phyloP scores from a whole-genome alignment of 2,888 invertebrate species.

The Bimastos eiseni region DNA sequence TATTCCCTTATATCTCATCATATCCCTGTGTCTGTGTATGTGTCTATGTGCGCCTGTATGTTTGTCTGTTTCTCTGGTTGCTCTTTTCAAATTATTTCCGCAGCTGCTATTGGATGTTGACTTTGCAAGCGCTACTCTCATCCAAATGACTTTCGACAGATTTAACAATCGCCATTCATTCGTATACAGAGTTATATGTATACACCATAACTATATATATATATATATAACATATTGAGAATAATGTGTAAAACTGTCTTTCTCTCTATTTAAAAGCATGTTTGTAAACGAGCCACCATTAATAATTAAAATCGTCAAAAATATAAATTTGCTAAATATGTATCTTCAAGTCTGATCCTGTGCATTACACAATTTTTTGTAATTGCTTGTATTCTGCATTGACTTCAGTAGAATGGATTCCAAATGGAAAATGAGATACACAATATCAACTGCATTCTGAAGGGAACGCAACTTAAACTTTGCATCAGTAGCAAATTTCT shows the following conservation, averaged over 20 bases:
- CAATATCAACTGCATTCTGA: too few relatives aligned
- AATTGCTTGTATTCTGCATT: not conserved
- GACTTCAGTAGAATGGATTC: not conserved
- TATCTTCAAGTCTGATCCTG: too few relatives aligned
- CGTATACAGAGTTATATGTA: not conserved
- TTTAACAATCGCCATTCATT: not conserved
- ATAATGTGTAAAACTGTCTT: too few relatives aligned
- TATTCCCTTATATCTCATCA: not conserved
- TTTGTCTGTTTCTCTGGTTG: not conserved
- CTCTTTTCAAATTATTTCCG: not conserved
- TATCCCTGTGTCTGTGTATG: not conserved
- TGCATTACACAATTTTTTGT: not conserved
- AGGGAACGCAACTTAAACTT: too few relatives aligned
- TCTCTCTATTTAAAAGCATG: too few relatives aligned
- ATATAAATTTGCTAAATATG: too few relatives aligned
- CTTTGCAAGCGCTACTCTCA: not conserved
- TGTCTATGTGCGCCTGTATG: not conserved
- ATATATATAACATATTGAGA: too few relatives aligned
- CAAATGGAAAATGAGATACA: not conserved
- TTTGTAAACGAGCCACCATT: too few relatives aligned
- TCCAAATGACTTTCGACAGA: not conserved
- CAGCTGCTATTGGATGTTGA: not conserved
- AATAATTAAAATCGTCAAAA: too few relatives aligned
- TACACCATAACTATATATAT: too few relatives aligned
- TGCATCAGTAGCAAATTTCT: too few relatives aligned